A percentile compares a stretch with the other conserved stretches of the same genome.
phyloP scores from a whole-genome alignment of 1,140 invertebrate genomes.

The Probaryconus sp. region DNA sequence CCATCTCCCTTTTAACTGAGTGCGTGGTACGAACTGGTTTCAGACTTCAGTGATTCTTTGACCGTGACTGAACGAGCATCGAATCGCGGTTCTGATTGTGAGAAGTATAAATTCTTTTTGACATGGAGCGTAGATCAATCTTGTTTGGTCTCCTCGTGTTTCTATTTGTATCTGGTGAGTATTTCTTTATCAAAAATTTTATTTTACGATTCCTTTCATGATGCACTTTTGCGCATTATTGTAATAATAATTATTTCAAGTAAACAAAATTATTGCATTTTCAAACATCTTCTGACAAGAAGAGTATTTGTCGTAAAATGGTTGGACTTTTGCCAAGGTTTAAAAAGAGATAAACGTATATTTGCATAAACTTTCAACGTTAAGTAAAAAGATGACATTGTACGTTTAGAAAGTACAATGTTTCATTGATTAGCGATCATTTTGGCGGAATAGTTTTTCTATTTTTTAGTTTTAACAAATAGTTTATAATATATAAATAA shows the following conservation, averaged over 20 bases:
- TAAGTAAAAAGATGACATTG: background rate
- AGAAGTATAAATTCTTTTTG: conserved; percentile 6
- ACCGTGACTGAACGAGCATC: conserved; percentile 44
- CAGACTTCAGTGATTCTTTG: conserved; percentile 59
- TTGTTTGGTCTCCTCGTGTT: conserved; percentile 60
- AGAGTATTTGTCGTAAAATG: too few species aligned
- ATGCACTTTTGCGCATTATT: background rate
- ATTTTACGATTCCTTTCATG: conserved; percentile 16
- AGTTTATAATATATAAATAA: too few species aligned
- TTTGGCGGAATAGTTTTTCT: background rate
- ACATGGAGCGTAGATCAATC: conserved; percentile 64
- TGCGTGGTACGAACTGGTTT: conserved; percentile 36
- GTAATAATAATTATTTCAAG: background rate
- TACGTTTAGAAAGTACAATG: conserved; percentile 6
- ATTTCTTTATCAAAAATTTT: conserved; percentile 26
- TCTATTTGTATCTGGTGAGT: conserved; percentile 66
- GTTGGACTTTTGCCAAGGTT: too few species aligned
- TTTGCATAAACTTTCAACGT: too few species aligned
- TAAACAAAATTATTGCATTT: too few species aligned
- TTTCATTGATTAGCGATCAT: conserved; percentile 8
- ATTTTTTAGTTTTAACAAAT: too few species aligned
- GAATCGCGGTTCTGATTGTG: conserved; percentile 9
- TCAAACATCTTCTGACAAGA: too few species aligned
- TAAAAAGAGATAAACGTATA: too few species aligned
- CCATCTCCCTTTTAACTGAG: background rate